Conservation (phyloP, 2,888 invertebrate species). For the Xestia xanthographa region DNA sequence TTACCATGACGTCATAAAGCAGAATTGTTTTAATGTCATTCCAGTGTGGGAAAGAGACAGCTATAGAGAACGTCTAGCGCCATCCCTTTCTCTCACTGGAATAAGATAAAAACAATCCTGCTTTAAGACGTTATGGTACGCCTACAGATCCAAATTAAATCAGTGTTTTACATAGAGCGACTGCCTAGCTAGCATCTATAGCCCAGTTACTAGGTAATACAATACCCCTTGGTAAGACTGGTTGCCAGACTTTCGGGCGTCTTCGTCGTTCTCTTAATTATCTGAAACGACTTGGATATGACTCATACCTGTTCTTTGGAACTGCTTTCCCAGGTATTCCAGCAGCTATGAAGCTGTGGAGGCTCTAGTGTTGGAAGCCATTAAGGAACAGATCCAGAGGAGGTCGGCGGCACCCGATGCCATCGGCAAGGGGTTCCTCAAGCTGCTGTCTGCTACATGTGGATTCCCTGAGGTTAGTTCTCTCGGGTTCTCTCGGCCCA, state of each 20-base stretch:
- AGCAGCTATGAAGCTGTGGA: slow-evolving; percentile 93
- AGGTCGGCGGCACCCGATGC: slow-evolving; percentile 95
- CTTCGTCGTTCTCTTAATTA: background rate
- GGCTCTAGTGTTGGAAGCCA: slow-evolving; percentile 95
- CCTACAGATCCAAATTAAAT: too few species aligned
- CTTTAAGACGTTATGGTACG: too few species aligned
- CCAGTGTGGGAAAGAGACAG: too few species aligned
- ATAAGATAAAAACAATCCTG: too few species aligned
- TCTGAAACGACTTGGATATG: background rate
- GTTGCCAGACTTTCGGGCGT: background rate
- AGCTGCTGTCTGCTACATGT: slow-evolving; percentile 95
- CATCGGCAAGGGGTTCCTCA: slow-evolving; percentile 96
- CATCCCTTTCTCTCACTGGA: too few species aligned
- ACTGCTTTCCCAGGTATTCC: slow-evolving; percentile 79
- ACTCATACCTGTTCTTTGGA: background rate
- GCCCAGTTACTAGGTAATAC: background rate
- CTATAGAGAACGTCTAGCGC: too few species aligned
- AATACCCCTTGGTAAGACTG: background rate
- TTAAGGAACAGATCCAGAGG: slow-evolving; percentile 96
- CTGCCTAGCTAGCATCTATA: background rate
- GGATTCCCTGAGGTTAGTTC: slow-evolving; percentile 94
- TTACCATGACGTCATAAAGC: too few species aligned
- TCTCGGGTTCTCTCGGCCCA: too few species aligned
- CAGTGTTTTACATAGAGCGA: background rate
- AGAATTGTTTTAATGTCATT: too few species aligned